Percentiles rank a stretch among this genome's conserved stretches.
phyloP scores from a whole-genome alignment of 2,113 vertebrate species.

The Terrapene triunguis region DNA sequence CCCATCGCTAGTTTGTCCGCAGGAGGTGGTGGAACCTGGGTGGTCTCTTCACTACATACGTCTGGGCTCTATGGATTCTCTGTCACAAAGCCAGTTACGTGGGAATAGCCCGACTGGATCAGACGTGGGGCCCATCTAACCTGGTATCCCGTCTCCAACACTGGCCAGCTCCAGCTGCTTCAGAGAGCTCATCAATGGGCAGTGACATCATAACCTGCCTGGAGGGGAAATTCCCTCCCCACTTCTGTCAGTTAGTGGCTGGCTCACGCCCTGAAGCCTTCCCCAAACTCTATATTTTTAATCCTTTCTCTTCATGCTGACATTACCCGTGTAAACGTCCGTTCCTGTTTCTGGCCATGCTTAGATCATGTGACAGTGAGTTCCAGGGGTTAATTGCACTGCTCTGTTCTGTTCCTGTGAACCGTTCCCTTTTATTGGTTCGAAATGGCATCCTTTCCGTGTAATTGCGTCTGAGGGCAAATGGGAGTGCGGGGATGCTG shows the following conservation, averaged over 20 bases:
- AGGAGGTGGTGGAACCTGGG: not conserved
- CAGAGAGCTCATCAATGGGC: not conserved
- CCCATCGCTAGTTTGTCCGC: accelerated
- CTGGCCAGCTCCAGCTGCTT: not conserved
- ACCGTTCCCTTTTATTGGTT: not conserved
- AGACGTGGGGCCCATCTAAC: not conserved
- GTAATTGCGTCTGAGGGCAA: accelerated
- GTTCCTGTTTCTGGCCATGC: not conserved
- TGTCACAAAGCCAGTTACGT: not conserved
- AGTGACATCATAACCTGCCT: not conserved
- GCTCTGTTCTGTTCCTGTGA: conserved; percentile 18
- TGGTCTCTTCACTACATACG: accelerated
- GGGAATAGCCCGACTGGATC: not conserved
- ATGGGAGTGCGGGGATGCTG: not conserved
- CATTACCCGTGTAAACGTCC: not conserved
- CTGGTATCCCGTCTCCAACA: not conserved
- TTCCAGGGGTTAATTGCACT: not conserved
- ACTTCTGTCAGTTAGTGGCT: not conserved
- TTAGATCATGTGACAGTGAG: not conserved
- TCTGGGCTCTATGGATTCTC: not conserved
- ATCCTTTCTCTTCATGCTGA: not conserved
- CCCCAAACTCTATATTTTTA: not conserved
- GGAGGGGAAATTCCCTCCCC: not conserved
- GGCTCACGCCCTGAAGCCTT: not conserved
- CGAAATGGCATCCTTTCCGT: not conserved